Percentiles rank a stretch among this genome's conserved stretches.
Evolutionary conservation across 2,113 vertebrate genomes (phyloP).

Genomic region (Trachemys scripta): DNA sequence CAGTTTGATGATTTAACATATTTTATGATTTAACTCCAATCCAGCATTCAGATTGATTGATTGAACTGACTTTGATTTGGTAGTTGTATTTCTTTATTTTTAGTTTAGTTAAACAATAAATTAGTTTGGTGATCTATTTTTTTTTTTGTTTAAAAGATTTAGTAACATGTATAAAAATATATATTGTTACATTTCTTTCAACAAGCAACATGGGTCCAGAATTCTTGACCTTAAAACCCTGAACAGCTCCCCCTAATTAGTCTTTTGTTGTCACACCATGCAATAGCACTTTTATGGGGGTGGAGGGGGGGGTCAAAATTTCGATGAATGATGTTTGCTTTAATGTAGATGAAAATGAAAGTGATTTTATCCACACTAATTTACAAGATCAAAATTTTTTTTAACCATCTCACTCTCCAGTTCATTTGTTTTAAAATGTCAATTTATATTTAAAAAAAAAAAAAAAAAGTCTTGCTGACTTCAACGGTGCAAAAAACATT

Average conservation of each 20-base stretch:
- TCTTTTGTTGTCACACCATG: not conserved
- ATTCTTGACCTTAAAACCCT: not conserved
- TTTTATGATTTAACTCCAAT: not conserved
- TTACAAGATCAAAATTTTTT: not conserved
- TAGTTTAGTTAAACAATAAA: not conserved
- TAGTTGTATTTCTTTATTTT: not conserved
- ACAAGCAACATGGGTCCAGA: not conserved
- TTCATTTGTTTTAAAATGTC: not conserved
- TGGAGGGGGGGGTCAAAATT: not conserved
- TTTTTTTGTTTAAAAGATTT: not conserved
- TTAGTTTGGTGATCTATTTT: not conserved
- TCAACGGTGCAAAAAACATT: not conserved
- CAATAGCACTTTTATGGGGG: not conserved
- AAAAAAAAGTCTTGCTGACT: not conserved
- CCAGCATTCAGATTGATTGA: not conserved
- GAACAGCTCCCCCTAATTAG: not conserved
- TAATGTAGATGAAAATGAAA: not conserved
- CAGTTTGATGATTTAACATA: not conserved
- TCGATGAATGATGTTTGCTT: not conserved
- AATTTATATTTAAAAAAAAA: not conserved
- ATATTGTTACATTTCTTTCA: not conserved
- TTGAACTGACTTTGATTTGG: not conserved
- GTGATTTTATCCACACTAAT: not conserved
- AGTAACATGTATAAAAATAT: not conserved
- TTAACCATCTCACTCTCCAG: accelerated